Evolutionary conservation across 2,113 vertebrate species (phyloP).

Genomic region (Calidris pugnax): DNA sequence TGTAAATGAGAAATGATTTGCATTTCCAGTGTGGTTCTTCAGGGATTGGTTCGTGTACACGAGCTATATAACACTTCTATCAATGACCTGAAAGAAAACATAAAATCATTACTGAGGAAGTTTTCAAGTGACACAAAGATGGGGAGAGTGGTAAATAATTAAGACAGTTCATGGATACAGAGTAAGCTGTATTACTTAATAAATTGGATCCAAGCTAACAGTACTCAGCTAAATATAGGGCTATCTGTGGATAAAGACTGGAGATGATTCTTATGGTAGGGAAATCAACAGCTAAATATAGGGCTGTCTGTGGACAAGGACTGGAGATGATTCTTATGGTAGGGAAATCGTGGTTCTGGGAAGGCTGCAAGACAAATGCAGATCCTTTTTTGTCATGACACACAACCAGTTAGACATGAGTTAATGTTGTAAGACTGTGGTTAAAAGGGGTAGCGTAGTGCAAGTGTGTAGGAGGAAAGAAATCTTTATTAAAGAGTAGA

Average conservation of each 20-base stretch:
- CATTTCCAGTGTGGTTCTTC: conserved; percentile 42
- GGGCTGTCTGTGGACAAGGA: neutral
- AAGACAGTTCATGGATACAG: neutral
- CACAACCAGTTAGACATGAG: neutral
- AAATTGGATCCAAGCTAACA: neutral
- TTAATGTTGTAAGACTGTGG: neutral
- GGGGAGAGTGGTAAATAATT: conserved; percentile 26
- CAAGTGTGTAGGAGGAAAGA: neutral
- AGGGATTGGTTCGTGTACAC: neutral
- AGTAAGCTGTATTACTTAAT: conserved; percentile 5
- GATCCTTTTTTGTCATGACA: neutral
- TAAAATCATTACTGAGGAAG: conserved; percentile 37
- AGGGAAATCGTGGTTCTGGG: neutral
- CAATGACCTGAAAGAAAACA: conserved; percentile 42
- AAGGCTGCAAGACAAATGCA: neutral
- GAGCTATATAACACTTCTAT: conserved; percentile 14
- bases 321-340: neutral
- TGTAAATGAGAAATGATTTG: conserved; percentile 57
- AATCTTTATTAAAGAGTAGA: neutral
- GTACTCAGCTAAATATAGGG: neutral
- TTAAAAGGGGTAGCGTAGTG: neutral
- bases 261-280: neutral
- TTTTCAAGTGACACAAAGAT: conserved; percentile 5
- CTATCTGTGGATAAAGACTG: neutral
- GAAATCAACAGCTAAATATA: neutral